Percentiles rank a stretch among this genome's conserved stretches.
Conservation (phyloP, 2,797 vertebrate species). For the Carapus acus region DNA sequence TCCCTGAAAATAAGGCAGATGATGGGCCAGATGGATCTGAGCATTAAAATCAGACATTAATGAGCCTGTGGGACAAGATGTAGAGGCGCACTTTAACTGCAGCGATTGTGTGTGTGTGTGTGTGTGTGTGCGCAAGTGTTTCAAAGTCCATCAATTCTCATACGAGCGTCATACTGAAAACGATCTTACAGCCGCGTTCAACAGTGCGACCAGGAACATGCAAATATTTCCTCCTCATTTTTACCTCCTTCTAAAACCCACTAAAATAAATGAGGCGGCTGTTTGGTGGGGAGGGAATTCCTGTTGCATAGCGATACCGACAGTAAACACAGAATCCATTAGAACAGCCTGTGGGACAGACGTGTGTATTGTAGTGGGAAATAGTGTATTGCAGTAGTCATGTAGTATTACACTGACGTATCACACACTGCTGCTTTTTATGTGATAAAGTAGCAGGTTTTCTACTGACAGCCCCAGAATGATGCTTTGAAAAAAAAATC, state of each 20-base stretch:
- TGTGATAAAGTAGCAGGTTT: conserved; percentile 20
- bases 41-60: conserved; percentile 24
- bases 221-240: too few species aligned
- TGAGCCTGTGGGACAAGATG: conserved; percentile 7
- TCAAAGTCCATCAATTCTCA: conserved; percentile 10
- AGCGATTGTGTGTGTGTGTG: background rate
- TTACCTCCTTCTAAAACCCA: too few species aligned
- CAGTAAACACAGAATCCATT: conserved; percentile 18
- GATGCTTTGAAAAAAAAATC: conserved; percentile 33
- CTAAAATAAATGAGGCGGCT: too few species aligned
- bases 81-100: background rate
- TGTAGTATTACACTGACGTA: conserved; percentile 34
- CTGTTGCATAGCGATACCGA: conserved; percentile 8
- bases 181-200: too few species aligned
- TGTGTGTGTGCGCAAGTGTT: background rate
- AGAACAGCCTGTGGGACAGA: conserved; percentile 27
- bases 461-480: conserved; percentile 38
- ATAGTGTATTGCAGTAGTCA: too few species aligned
- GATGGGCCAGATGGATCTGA: conserved; percentile 14
- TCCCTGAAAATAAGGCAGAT: conserved; percentile 20
- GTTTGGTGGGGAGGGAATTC: background rate
- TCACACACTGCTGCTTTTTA: conserved; percentile 36
- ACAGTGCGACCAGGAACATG: too few species aligned
- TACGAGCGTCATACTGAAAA: too few species aligned
- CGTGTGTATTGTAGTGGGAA: conserved; percentile 18